These are phyloP conservation scores for Antechinus stuartii DNA, from an alignment of 2,113 vertebrate genomes.

Conservation along the genomic window DNA sequence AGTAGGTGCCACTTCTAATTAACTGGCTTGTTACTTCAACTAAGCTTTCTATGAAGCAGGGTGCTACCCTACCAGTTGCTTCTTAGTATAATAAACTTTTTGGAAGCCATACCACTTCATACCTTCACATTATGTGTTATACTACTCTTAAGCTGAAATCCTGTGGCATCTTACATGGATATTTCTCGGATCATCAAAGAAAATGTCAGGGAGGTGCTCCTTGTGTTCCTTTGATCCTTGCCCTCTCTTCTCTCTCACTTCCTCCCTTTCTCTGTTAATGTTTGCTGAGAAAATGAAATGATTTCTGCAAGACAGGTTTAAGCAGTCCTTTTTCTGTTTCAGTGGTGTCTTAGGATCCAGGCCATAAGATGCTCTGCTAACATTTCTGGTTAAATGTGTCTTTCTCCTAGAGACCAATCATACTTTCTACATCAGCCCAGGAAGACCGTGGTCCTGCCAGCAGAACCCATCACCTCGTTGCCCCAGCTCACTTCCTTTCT, in stretches of 20 bases:
- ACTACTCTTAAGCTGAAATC: slow-evolving; percentile 51
- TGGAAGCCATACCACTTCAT: slow-evolving; percentile 25
- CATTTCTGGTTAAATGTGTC: slow-evolving; percentile 68
- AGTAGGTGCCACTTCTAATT: slow-evolving; percentile 66
- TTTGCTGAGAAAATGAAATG: slow-evolving; percentile 74
- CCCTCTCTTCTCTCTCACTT: not conserved
- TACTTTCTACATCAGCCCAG: slow-evolving; percentile 76
- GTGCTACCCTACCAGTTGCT: slow-evolving; percentile 58
- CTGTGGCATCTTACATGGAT: slow-evolving; percentile 68
- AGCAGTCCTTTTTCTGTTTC: slow-evolving; percentile 59
- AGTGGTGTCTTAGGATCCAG: slow-evolving; percentile 43
- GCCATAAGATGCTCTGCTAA: slow-evolving; percentile 74
- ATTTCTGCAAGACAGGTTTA: slow-evolving; percentile 59
- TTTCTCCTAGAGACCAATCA: slow-evolving; percentile 71
- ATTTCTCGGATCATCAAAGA: slow-evolving; percentile 52
- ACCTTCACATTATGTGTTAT: slow-evolving; percentile 50
- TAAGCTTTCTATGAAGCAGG: slow-evolving; percentile 59
- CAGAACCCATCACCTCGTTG: slow-evolving; percentile 65
- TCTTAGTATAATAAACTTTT: slow-evolving; percentile 63
- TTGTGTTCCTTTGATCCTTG: slow-evolving; percentile 54
- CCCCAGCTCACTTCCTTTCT: slow-evolving; percentile 75
- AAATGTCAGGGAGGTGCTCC: slow-evolving; percentile 52
- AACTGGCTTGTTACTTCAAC: slow-evolving; percentile 56
- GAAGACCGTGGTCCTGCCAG: slow-evolving; percentile 78
- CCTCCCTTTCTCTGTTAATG: not conserved